Conservation (phyloP, 2,113 vertebrate species). For the Psammodynastes pulverulentus region DNA sequence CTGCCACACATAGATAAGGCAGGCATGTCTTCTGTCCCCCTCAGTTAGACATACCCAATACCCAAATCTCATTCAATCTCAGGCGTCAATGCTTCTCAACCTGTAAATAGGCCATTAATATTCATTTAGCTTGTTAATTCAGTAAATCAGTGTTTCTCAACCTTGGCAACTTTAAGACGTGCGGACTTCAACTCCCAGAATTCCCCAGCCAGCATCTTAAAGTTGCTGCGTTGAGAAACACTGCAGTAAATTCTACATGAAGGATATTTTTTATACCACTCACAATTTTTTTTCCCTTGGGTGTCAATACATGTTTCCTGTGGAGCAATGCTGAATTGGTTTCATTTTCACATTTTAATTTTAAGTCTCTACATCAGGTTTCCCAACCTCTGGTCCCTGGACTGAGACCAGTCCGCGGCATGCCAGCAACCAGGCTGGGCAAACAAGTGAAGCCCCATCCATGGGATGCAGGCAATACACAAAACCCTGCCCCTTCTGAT, state of each 20-base stretch:
- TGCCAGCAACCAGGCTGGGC: too few relatives aligned
- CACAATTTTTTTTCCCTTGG: constrained; percentile 58
- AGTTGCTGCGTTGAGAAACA: background rate
- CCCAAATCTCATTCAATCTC: constrained; percentile 12
- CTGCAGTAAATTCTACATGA: constrained; percentile 40
- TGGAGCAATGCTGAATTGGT: constrained; percentile 55
- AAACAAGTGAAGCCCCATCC: too few relatives aligned
- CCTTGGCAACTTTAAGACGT: too few relatives aligned
- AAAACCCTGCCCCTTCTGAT: too few relatives aligned
- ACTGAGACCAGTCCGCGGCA: too few relatives aligned
- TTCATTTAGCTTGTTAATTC: constrained; percentile 58
- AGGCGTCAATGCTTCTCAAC: constrained; percentile 56
- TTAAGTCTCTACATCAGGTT: background rate
- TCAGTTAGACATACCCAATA: background rate
- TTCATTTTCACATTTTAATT: constrained; percentile 59
- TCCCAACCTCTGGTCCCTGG: too few relatives aligned
- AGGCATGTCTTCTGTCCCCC: background rate
- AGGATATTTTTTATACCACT: constrained; percentile 47
- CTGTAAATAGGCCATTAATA: constrained; percentile 26
- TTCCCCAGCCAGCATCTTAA: background rate
- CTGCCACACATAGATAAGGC: background rate
- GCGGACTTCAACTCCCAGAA: background rate
- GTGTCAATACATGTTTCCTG: constrained; percentile 54
- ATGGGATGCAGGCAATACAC: too few relatives aligned
- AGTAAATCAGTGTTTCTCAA: constrained; percentile 39